Evolutionary conservation across 2,113 vertebrate genomes (phyloP).

Genomic region (Conger conger): DNA sequence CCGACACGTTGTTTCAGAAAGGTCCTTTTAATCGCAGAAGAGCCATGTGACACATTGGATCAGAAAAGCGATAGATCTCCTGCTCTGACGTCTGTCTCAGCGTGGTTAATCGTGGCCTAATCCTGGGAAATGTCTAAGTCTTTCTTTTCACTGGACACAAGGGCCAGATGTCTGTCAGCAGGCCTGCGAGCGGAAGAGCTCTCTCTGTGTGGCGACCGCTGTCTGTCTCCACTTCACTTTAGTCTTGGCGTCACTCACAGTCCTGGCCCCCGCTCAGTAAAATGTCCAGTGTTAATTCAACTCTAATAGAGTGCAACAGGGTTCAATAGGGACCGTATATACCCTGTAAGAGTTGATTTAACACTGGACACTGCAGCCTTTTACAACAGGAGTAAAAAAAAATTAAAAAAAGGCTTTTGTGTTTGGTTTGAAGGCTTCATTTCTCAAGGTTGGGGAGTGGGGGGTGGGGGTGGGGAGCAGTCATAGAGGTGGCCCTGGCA

Average conservation of each 20-base stretch:
- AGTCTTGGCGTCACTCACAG: background rate
- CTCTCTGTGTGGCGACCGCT: background rate
- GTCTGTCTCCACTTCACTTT: slow-evolving; percentile 9
- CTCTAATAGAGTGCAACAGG: no score
- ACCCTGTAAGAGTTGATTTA: no score
- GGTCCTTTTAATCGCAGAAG: slow-evolving; percentile 22
- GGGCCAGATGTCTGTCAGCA: slow-evolving; percentile 30
- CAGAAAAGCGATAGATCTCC: slow-evolving; percentile 39
- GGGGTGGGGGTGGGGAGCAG: slow-evolving; percentile 44
- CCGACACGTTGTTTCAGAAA: slow-evolving; percentile 18
- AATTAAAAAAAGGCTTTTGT: slow-evolving; percentile 39
- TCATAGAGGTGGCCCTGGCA: slow-evolving; percentile 17
- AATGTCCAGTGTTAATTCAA: background rate
- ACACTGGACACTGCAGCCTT: no score
- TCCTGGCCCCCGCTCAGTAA: slow-evolving; percentile 15
- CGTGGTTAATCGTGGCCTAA: slow-evolving; percentile 49
- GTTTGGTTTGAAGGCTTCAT: slow-evolving; percentile 63
- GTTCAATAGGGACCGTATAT: no score
- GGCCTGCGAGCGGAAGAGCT: slow-evolving; percentile 10
- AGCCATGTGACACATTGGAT: slow-evolving; percentile 34
- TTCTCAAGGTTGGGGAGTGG: slow-evolving; percentile 49
- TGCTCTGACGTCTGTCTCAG: slow-evolving; percentile 54
- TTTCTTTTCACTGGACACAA: slow-evolving; percentile 35
- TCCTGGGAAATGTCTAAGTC: slow-evolving; percentile 49
- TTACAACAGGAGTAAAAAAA: no score